These are phyloP conservation scores for Lycaon pictus DNA, from an alignment of 2,113 vertebrate genomes.

Conservation along the genomic window DNA sequence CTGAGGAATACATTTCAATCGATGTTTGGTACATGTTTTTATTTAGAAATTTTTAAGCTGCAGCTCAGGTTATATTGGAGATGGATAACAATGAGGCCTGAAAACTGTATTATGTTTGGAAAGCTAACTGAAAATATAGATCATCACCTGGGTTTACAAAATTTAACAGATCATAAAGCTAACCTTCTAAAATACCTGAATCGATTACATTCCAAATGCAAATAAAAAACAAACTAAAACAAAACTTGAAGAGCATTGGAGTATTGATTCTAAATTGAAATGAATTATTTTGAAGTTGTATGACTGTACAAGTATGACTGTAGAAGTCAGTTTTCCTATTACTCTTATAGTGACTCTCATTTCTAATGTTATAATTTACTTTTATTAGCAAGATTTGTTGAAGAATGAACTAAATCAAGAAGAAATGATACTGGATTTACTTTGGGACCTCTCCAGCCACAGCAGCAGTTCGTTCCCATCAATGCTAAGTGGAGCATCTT, in stretches of 20 bases:
- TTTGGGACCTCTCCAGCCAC: conserved; percentile 92
- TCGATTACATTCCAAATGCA: conserved; percentile 36
- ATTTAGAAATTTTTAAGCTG: conserved; percentile 54
- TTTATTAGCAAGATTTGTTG: conserved; percentile 88
- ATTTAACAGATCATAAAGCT: conserved; percentile 9
- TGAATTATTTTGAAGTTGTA: conserved; percentile 35
- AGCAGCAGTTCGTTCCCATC: conserved; percentile 92
- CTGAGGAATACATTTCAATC: conserved; percentile 48
- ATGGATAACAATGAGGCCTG: background rate
- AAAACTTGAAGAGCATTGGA: background rate
- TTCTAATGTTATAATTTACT: conserved; percentile 77
- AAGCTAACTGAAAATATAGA: background rate
- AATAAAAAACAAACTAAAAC: background rate
- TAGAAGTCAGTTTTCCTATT: conserved; percentile 54
- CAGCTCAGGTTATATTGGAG: background rate
- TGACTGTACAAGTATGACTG: background rate
- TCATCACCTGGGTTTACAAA: conserved; percentile 13
- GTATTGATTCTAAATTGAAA: conserved; percentile 56
- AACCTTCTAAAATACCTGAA: conserved; percentile 28
- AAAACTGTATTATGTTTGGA: background rate
- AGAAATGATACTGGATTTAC: conserved; percentile 92
- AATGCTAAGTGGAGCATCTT: conserved; percentile 80
- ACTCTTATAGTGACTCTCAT: background rate
- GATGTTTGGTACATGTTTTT: conserved; percentile 35
- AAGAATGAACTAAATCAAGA: conserved; percentile 91